A percentile compares a stretch with the other conserved stretches of the same genome.
phyloP scores from a whole-genome alignment of 2,888 invertebrate species.

The Dilophus febrilis region DNA sequence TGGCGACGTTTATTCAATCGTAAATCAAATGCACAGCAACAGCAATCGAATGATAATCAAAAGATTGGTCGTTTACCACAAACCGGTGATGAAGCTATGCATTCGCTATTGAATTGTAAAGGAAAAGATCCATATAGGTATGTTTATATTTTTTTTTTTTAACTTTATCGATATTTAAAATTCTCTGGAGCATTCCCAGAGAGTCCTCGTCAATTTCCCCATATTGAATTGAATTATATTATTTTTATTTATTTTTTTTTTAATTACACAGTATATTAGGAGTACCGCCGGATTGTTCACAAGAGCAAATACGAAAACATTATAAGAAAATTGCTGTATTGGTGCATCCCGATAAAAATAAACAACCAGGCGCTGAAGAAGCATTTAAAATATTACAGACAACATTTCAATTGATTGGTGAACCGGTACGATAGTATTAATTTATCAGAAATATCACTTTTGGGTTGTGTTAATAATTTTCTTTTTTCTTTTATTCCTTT shows the following conservation, averaged over 20 bases:
- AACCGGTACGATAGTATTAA: conserved; percentile 53
- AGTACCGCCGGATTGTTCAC: conserved; percentile 70
- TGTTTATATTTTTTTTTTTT: too few relatives aligned
- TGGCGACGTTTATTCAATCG: conserved; percentile 30
- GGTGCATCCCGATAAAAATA: conserved; percentile 93
- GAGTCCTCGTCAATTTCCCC: too few relatives aligned
- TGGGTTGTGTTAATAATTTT: conserved; percentile 4
- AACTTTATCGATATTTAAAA: too few relatives aligned
- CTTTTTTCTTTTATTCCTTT: conserved; percentile 2
- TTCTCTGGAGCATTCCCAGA: too few relatives aligned
- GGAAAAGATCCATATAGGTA: conserved; percentile 91
- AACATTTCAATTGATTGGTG: conserved; percentile 88
- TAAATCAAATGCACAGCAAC: conserved; percentile 26
- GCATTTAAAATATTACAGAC: conserved; percentile 91
- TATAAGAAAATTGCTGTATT: conserved; percentile 86
- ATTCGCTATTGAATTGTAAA: conserved; percentile 76
- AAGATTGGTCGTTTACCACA: conserved; percentile 46
- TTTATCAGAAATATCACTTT: conserved; percentile 14
- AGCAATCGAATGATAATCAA: conserved; percentile 18
- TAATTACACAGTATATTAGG: conserved; percentile 54
- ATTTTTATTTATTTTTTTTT: conserved; percentile 4
- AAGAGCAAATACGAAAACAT: conserved; percentile 87
- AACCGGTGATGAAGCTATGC: conserved; percentile 90
- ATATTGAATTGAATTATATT: background rate
- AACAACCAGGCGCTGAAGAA: conserved; percentile 87